Conservation (phyloP, 2,888 invertebrate genomes). For the Tolmerus cingulatus region DNA sequence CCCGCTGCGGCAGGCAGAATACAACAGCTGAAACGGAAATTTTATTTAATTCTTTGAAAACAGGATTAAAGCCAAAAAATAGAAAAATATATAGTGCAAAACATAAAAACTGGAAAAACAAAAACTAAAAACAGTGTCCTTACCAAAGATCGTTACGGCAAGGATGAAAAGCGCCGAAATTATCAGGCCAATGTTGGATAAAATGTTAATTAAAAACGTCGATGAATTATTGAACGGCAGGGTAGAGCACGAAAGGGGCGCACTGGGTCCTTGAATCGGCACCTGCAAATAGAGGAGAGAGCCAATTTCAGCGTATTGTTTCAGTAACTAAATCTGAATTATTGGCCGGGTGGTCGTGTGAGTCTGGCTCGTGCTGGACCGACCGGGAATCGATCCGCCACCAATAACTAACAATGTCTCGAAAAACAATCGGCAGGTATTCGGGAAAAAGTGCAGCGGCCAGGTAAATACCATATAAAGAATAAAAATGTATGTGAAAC, state of each 20-base stretch:
- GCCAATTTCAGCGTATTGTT: background rate
- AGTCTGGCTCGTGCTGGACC: background rate
- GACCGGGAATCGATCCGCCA: background rate
- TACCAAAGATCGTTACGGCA: slow-evolving; percentile 58
- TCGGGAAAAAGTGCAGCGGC: background rate
- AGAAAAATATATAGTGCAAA: background rate
- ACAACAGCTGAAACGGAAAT: slow-evolving; percentile 56
- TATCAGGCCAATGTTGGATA: slow-evolving; percentile 59
- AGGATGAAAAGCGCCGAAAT: slow-evolving; percentile 56
- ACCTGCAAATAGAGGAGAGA: slow-evolving; percentile 52
- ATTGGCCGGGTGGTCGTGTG: background rate
- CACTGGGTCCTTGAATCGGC: slow-evolving; percentile 55
- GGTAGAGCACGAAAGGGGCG: slow-evolving; percentile 55
- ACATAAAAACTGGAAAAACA: background rate
- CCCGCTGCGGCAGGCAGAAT: slow-evolving; percentile 56
- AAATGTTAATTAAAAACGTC: slow-evolving; percentile 53
- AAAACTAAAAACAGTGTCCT: slow-evolving; percentile 52
- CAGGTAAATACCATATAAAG: background rate
- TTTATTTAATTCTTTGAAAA: slow-evolving; percentile 10
- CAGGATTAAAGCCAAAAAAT: background rate
- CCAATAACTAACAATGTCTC: slow-evolving; percentile 11
- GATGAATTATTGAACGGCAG: slow-evolving; percentile 54
- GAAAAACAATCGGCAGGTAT: background rate
- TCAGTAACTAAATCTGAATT: background rate
- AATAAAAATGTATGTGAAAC: slow-evolving; percentile 47